Evolutionary conservation across 2,113 vertebrate species (phyloP), one percentile per base, ranked within the genome.

Genomic region (Daboia siamensis): DNA sequence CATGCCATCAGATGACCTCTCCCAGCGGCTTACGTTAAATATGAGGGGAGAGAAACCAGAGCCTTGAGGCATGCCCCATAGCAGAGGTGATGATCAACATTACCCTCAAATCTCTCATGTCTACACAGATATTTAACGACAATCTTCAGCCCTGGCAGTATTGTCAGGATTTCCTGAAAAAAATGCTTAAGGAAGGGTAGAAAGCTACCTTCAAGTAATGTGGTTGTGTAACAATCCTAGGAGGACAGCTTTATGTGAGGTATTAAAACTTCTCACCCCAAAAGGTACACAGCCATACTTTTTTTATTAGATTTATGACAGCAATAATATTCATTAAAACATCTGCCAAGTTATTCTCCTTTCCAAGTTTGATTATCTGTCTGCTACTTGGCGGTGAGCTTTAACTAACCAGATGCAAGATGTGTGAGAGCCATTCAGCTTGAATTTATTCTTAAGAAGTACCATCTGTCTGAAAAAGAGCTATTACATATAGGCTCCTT

Each of bases 321-420:
- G 88, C 64, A 95, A 94, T 17, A 95, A 91, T 74, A 94, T 90
- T 85, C 84, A 94, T 51, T 93, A 93, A 95, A 95, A 94, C 92
- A 96, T 94, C 94, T 97, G 95, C 93, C 95, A 96, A 93, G 95
- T 84, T 93, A 93, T 93, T 97, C 93, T 91, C 39, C 90, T 93
- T 96, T 95, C 94, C 95, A 91, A 56, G 94, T 97, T 94, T 96
- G 93, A 97, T 97, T 95, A 96, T 94, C 93, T 94, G 92, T 90
- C 94, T 96, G 90, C 90, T 94, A 94, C 92, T 94, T 93, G 94
- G 94, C 93, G 91, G 94, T 94, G 90, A 94, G 91, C 88, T 96
- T 96, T 96, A 95, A 94, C 96, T 93, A 90, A 86, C 94, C 55
- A 96, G 93, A 97, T 93, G 91, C 94, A 96, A 96, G 92, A 96